Evolutionary conservation across 2,888 invertebrate species (phyloP).

Genomic region (Selenia dentaria): DNA sequence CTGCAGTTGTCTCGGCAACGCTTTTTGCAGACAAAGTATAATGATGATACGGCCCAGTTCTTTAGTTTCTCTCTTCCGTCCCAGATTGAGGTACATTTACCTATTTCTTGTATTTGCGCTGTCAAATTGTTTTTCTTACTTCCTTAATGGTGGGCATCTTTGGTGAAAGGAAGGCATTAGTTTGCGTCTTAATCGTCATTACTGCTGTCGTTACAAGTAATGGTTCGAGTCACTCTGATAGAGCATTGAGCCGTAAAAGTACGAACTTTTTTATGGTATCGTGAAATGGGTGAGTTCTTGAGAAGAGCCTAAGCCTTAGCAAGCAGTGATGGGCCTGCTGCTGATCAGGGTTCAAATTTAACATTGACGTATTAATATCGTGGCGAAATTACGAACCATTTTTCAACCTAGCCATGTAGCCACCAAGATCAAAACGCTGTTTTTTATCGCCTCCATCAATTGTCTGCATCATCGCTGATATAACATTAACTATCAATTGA

Average conservation of each 20-base stretch:
- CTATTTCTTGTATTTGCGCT: slow-evolving; percentile 25
- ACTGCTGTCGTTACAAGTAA: slow-evolving; percentile 17
- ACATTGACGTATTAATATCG: too few relatives aligned
- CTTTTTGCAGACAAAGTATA: slow-evolving; percentile 61
- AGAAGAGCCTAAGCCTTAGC: too few relatives aligned
- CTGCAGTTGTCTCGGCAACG: slow-evolving; percentile 65
- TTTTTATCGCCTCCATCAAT: too few relatives aligned
- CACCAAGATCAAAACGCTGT: too few relatives aligned
- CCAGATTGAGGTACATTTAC: slow-evolving; percentile 24
- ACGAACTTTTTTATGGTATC: too few relatives aligned
- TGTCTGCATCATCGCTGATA: too few relatives aligned
- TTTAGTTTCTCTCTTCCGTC: slow-evolving; percentile 35
- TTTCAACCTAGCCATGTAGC: too few relatives aligned
- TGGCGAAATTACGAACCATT: too few relatives aligned
- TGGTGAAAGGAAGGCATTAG: slow-evolving; percentile 23
- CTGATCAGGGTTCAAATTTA: too few relatives aligned
- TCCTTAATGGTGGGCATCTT: slow-evolving; percentile 18
- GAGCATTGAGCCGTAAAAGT: not conserved
- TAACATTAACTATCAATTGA: too few relatives aligned
- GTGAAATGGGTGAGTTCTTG: too few relatives aligned
- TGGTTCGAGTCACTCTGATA: slow-evolving; percentile 7
- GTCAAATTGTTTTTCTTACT: slow-evolving; percentile 25
- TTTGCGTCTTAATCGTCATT: slow-evolving; percentile 25
- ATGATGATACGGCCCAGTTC: slow-evolving; percentile 51
- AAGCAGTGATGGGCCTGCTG: too few relatives aligned